Evolutionary conservation across 2,113 vertebrate genomes (phyloP), one percentile per base, ranked within the genome.

Genomic region (Aspidoscelis tigris): DNA sequence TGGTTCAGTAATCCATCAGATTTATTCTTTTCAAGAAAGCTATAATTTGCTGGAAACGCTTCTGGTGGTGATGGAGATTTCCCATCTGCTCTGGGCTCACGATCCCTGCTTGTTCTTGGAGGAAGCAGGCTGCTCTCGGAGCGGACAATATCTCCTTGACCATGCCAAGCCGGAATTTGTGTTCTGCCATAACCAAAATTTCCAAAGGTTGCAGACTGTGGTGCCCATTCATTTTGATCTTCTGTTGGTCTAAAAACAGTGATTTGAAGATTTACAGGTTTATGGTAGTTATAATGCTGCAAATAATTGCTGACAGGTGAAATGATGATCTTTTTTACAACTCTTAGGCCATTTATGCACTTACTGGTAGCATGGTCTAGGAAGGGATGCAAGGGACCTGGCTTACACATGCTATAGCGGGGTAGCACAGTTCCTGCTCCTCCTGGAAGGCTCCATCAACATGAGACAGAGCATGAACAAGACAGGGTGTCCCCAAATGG

Each of bases 171-270:
- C 64, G 74, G 86, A 73, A 69, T 77, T 33, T 64, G 26, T n/a
- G 83, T 81, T 85, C 85, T 89, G 69, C 73, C 70, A 65, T 44
- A 41, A 74, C 76, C 61, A 61, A 39, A n/a, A 68, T 82, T 61
- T 43, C 83, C 16, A 21, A 77, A 58, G 5, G 20, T 0, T 78
- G 76, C 69, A 65, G 75, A 33, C 22, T 73, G 81, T 0, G 81
- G 70, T 69, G 0, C 68, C 84, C 22, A 26, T 41, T 71, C 50
- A 50, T 53, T 69, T 73, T 93, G 78, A 68, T 90, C 88, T 68
- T 78, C 77, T 39, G 16, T 82, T 78, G 75, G 66, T 87, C 92
- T 94, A 74, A 83, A 92, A 90, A 18, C 41, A 89, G 39, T 20
- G 43, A 83, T 78, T 82, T 73, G 73, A 41, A 84, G 20, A 39